Percentiles rank a stretch among this genome's conserved stretches.
phyloP scores from a whole-genome alignment of 2,113 vertebrate species.

The Chamaetylas fuelleborni region DNA sequence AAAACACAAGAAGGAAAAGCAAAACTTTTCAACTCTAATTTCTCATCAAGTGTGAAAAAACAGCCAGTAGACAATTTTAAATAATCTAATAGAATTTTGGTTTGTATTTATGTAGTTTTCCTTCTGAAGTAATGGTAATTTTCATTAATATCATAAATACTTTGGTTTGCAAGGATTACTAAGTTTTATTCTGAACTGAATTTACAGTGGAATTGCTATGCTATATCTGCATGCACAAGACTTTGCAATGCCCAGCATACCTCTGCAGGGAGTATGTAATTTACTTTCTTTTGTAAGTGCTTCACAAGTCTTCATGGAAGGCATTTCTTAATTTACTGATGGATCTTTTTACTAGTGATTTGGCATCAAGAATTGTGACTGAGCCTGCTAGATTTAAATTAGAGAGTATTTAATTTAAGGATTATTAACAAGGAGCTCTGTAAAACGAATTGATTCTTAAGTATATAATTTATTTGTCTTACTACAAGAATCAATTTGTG shows the following conservation, averaged over 20 bases:
- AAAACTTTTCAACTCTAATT: not conserved
- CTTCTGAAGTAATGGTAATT: not conserved
- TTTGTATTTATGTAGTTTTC: not conserved
- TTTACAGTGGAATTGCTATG: not conserved
- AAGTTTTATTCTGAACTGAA: not conserved
- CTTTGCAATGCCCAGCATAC: not conserved
- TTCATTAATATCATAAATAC: not conserved
- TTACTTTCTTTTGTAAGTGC: not conserved
- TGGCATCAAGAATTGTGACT: not conserved
- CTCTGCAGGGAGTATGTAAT: not conserved
- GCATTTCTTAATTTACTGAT: not conserved
- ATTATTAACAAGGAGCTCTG: not conserved
- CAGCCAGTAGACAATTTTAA: not conserved
- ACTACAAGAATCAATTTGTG: not conserved
- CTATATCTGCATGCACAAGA: not conserved
- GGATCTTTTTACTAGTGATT: not conserved
- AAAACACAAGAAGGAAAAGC: not conserved
- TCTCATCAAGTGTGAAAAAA: not conserved
- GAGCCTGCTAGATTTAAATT: not conserved
- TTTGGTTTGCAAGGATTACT: not conserved
- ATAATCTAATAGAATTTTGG: not conserved
- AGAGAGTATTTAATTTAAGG: not conserved
- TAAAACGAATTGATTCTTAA: not conserved
- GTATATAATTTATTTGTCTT: not conserved
- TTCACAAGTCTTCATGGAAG: not conserved